These are phyloP conservation scores for Gambelia wislizenii DNA, from an alignment of 2,797 vertebrate genomes.

Conservation along the genomic window DNA sequence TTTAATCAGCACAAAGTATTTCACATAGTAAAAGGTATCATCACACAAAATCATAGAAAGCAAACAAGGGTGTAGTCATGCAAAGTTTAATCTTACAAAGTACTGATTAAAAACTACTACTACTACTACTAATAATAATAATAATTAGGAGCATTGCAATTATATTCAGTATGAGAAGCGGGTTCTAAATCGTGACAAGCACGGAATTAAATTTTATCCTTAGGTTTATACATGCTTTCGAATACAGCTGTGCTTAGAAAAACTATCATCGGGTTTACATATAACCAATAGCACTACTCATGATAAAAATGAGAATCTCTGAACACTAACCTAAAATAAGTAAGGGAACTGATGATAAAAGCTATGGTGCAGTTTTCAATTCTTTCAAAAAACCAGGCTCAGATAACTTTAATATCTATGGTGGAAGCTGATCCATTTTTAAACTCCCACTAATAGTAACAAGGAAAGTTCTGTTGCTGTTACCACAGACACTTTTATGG, in stretches of 20 bases:
- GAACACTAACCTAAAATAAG: background rate
- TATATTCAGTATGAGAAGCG: background rate
- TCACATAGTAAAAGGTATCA: too few species aligned
- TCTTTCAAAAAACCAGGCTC: constrained; percentile 6
- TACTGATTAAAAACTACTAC: background rate
- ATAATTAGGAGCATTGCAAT: background rate
- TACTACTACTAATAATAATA: too few species aligned
- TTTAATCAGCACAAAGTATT: too few species aligned
- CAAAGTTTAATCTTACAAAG: background rate
- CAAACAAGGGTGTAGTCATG: too few species aligned
- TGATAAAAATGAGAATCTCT: background rate
- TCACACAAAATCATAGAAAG: background rate
- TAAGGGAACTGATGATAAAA: background rate
- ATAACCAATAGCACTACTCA: background rate
- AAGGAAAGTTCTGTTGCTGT: background rate
- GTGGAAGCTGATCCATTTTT: background rate
- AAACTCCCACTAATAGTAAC: background rate
- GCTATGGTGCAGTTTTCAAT: background rate
- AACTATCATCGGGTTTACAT: background rate
- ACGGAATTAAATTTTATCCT: background rate
- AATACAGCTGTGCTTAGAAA: background rate
- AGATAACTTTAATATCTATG: background rate
- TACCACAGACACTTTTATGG: background rate
- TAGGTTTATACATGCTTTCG: background rate
- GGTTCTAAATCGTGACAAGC: background rate